Evolutionary conservation across 2,113 vertebrate species (phyloP).

Genomic region (Zosterops borbonicus): DNA sequence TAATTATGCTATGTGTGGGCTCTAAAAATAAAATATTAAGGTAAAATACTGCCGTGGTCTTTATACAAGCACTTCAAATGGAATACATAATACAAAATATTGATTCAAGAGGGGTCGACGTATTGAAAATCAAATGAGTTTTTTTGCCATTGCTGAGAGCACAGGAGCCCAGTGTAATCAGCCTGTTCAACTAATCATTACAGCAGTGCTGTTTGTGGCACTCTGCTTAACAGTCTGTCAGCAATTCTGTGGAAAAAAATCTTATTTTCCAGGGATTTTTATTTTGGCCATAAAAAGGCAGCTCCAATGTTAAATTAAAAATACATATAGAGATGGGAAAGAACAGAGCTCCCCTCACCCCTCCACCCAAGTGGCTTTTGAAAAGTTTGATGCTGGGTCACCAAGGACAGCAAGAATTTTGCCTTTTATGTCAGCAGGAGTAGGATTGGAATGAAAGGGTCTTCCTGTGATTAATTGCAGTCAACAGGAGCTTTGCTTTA

Average conservation of each 20-base stretch:
- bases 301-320: neutral
- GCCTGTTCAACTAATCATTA: conserved; percentile 62
- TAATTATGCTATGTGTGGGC: neutral
- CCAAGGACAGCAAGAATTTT: neutral
- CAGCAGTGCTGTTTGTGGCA: conserved; percentile 36
- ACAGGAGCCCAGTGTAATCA: conserved; percentile 49
- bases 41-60: neutral
- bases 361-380: neutral
- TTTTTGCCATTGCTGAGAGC: conserved; percentile 56
- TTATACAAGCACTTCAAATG: conserved; percentile 37
- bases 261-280: conserved; percentile 15
- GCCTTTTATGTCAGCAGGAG: neutral
- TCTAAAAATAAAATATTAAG: conserved; percentile 43
- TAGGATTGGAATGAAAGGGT: neutral
- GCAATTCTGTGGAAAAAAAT: neutral
- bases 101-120: conserved; percentile 50
- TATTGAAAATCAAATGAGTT: conserved; percentile 67
- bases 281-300: neutral
- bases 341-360: neutral
- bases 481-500: conserved; percentile 23
- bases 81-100: conserved; percentile 59
- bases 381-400: neutral
- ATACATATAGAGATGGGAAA: neutral
- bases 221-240: conserved; percentile 40
- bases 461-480: conserved; percentile 23